Percentiles rank a stretch among this genome's conserved stretches.
phyloP scores from a whole-genome alignment of 2,797 vertebrate species.

The Typhlichthys eigenmanni region DNA sequence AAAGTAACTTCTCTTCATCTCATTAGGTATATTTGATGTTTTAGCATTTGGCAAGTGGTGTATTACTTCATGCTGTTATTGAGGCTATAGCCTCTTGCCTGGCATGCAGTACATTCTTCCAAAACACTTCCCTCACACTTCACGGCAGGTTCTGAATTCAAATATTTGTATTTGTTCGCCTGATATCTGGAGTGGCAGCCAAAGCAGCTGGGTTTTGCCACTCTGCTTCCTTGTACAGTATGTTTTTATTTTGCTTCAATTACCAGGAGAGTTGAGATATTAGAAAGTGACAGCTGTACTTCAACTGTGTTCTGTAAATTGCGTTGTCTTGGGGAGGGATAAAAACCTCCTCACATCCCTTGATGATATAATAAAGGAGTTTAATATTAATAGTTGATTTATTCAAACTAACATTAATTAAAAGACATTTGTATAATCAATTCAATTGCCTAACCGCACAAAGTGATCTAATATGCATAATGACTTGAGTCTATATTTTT shows the following conservation, averaged over 20 bases:
- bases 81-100: constrained; percentile 69
- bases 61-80: constrained; percentile 57
- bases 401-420: constrained; percentile 76
- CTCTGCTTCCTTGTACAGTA: constrained; percentile 49
- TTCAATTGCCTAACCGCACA: constrained; percentile 70
- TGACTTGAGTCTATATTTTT: constrained; percentile 49
- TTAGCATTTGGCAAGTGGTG: constrained; percentile 66
- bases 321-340: constrained; percentile 38
- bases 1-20: constrained; percentile 31
- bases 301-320: constrained; percentile 53
- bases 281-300: constrained; percentile 71
- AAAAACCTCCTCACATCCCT: constrained; percentile 49
- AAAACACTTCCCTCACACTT: constrained; percentile 73
- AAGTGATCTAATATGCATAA: constrained; percentile 68
- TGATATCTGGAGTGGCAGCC: constrained; percentile 61
- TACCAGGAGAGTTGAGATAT: constrained; percentile 73
- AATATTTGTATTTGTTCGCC: constrained; percentile 49
- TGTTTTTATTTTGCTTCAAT: constrained; percentile 71
- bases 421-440: constrained; percentile 73
- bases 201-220: constrained; percentile 71
- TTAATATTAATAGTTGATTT: constrained; percentile 73
- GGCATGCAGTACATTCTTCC: constrained; percentile 62
- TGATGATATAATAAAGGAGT: constrained; percentile 61
- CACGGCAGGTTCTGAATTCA: constrained; percentile 67
- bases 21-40: constrained; percentile 44